Evolutionary conservation across 2,113 vertebrate genomes (phyloP).

Genomic region (Microtus ochrogaster): DNA sequence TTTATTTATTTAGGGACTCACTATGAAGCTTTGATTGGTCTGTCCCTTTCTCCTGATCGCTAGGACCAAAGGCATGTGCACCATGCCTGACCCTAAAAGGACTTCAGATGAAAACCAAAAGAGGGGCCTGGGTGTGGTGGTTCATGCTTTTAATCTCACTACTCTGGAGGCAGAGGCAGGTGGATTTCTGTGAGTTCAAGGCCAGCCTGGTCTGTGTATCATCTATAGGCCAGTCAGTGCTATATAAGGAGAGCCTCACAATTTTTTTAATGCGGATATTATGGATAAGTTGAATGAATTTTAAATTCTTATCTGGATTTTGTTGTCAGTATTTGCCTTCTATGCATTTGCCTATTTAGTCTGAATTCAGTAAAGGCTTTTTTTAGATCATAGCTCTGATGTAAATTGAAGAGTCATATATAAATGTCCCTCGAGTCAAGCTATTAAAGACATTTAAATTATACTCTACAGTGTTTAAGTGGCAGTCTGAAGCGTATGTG

Average conservation of each 20-base stretch:
- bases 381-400: conserved; percentile 59
- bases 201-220: not conserved
- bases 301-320: conserved; percentile 52
- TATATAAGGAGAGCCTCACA: not conserved
- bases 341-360: not conserved
- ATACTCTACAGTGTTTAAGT: conserved; percentile 48
- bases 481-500: conserved; percentile 41
- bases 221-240: not conserved
- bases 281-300: not conserved
- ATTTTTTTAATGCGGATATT: not conserved
- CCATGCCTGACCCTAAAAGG: not conserved
- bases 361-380: conserved; percentile 32
- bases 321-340: conserved; percentile 13
- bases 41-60: not conserved
- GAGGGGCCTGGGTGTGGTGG: not conserved
- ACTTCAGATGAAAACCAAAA: not conserved
- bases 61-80: not conserved
- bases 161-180: not conserved
- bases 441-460: conserved; percentile 70
- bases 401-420: conserved; percentile 56
- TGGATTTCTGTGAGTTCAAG: not conserved
- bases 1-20: not conserved
- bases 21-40: not conserved
- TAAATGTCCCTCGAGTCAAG: conserved; percentile 62
- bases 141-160: not conserved